Conservation (phyloP, 2,888 invertebrate genomes). For the Drosophila pullipes region DNA sequence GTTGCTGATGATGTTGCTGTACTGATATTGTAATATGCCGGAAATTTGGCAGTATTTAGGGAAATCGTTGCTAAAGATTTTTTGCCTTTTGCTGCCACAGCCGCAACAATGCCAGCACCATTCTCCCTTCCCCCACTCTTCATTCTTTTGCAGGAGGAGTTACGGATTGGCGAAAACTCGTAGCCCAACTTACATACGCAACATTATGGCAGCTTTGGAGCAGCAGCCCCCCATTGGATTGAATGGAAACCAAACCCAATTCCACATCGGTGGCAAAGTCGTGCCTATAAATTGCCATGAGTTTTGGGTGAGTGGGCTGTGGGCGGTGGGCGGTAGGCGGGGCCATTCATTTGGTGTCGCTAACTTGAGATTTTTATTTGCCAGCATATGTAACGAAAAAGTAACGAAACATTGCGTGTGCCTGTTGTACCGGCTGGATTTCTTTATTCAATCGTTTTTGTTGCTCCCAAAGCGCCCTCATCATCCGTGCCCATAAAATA, state of each 20-base stretch:
- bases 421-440: constrained; percentile 44
- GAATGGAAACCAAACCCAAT: constrained; percentile 11
- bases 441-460: constrained; percentile 78
- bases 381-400: constrained; percentile 37
- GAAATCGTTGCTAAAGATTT: constrained; percentile 81
- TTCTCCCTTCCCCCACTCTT: constrained; percentile 22
- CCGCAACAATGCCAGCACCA: constrained; percentile 38
- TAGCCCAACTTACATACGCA: constrained; percentile 46
- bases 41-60: constrained; percentile 82
- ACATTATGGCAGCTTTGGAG: constrained; percentile 61
- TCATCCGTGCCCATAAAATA: constrained; percentile 81
- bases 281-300: constrained; percentile 73
- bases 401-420: constrained; percentile 19
- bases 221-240: constrained; percentile 21
- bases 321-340: constrained; percentile 23
- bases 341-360: constrained; percentile 63
- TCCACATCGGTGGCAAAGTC: constrained; percentile 53
- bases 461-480: constrained; percentile 74
- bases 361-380: constrained; percentile 64
- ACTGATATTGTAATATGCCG: constrained; percentile 76
- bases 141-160: constrained; percentile 5
- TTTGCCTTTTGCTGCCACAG: constrained; percentile 50
- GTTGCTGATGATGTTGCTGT: constrained; percentile 51
- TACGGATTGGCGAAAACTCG: constrained; percentile 25
- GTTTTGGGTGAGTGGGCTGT: constrained; percentile 20